Evolutionary conservation across 2,888 invertebrate genomes (phyloP).

Genomic region (Perdita meconis): DNA sequence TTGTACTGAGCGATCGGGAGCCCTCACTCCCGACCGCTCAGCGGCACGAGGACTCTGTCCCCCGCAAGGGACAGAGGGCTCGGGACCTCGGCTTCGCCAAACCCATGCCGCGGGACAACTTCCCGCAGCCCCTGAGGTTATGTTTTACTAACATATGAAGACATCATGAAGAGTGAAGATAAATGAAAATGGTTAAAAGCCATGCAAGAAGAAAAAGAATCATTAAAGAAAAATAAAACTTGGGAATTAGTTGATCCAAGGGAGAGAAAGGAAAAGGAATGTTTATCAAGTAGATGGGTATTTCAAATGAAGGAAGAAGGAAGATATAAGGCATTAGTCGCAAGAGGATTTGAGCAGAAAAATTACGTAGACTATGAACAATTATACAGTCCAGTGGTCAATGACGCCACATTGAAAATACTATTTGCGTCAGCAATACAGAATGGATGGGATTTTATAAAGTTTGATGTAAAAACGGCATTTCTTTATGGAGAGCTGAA

Average conservation of each 20-base stretch:
- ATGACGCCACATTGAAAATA: not conserved
- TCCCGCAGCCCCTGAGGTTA: no score
- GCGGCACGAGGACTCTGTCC: no score
- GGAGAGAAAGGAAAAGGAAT: constrained; percentile 45
- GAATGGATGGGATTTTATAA: not conserved
- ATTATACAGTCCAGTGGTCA: constrained; percentile 21
- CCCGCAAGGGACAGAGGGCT: not conserved
- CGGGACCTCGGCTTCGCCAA: not conserved
- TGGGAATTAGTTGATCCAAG: constrained; percentile 51
- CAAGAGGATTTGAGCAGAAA: constrained; percentile 28
- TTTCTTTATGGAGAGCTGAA: constrained; percentile 27
- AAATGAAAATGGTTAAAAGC: constrained; percentile 33
- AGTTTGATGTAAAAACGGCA: constrained; percentile 26
- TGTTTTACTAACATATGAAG: not conserved
- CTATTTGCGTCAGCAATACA: constrained; percentile 13
- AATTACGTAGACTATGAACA: constrained; percentile 21
- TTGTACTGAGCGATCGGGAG: no score
- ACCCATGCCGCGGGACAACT: no score
- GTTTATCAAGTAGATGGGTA: constrained; percentile 62
- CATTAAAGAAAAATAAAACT: constrained; percentile 61
- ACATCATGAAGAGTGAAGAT: constrained; percentile 5
- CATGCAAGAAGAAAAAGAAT: constrained; percentile 60
- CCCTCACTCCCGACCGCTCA: no score
- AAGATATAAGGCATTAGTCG: constrained; percentile 23
- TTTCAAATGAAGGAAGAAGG: constrained; percentile 66